Percentiles rank a stretch among this genome's conserved stretches.
These are phyloP conservation scores for Melinopterus prodromus DNA, from an alignment of 2,888 invertebrate species.

Conservation along the genomic window DNA sequence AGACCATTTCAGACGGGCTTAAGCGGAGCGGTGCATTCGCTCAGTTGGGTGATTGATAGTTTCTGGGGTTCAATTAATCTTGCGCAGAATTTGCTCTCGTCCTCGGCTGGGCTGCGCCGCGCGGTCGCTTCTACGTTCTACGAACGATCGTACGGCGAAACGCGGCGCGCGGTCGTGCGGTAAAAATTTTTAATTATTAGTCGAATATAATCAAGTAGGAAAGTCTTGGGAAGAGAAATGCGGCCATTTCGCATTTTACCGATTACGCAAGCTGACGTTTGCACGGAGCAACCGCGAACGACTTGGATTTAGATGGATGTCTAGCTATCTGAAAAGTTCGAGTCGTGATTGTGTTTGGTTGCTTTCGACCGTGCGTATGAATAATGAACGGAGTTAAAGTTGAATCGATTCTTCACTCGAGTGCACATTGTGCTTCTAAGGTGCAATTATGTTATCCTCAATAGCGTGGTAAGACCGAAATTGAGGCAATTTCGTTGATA, in stretches of 20 bases:
- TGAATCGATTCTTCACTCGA: neutral
- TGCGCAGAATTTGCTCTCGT: constrained; percentile 18
- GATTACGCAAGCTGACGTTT: neutral
- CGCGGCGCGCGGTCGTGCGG: neutral
- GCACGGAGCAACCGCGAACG: neutral
- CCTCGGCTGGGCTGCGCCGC: neutral
- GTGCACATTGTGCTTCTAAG: neutral
- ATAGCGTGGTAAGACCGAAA: too few species aligned
- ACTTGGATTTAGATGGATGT: neutral
- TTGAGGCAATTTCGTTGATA: too few species aligned
- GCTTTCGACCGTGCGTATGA: neutral
- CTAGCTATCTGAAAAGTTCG: neutral
- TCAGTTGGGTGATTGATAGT: constrained; percentile 25
- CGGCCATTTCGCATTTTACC: neutral
- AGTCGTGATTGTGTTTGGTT: neutral
- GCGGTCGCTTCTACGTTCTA: neutral
- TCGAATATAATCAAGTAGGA: neutral
- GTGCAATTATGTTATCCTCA: neutral
- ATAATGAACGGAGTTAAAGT: neutral
- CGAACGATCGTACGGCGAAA: neutral
- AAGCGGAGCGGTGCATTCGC: constrained; percentile 13
- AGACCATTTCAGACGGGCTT: constrained; percentile 20
- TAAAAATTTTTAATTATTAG: neutral
- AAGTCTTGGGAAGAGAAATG: neutral
- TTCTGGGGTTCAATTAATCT: constrained; percentile 23